Percentiles rank a stretch among this genome's conserved stretches.
Evolutionary conservation across 2,113 vertebrate genomes (phyloP).

Genomic region (Bufo gargarizans): DNA sequence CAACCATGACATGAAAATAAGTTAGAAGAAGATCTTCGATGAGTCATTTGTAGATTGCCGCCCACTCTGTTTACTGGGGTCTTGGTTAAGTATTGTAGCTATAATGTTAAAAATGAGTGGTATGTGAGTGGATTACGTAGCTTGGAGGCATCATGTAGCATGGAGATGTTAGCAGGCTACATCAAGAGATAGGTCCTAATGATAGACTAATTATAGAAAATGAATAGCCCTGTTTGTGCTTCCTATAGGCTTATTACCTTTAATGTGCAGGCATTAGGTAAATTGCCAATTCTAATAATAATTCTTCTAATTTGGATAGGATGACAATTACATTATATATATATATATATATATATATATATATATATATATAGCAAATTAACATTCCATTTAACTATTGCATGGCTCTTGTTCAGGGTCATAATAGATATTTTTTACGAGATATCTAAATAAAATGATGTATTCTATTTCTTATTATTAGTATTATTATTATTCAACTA

Average conservation of each 20-base stretch:
- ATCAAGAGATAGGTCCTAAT: slow-evolving; percentile 37
- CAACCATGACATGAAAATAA: background rate
- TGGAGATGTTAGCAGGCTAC: slow-evolving; percentile 24
- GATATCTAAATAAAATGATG: background rate
- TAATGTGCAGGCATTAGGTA: slow-evolving; percentile 46
- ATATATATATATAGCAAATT: background rate
- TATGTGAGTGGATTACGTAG: background rate
- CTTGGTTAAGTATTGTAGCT: background rate
- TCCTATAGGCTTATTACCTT: slow-evolving; percentile 43
- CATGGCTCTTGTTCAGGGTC: background rate
- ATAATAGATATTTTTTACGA: too few species aligned
- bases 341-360: background rate
- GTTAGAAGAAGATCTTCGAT: background rate
- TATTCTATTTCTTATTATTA: too few species aligned
- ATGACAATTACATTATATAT: background rate
- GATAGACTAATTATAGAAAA: slow-evolving; percentile 41
- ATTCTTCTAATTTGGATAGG: slow-evolving; percentile 27
- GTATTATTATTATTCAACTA: background rate
- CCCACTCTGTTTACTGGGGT: background rate
- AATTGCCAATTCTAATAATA: slow-evolving; percentile 43
- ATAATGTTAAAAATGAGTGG: slow-evolving; percentile 2
- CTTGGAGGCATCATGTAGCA: background rate
- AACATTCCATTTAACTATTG: slow-evolving; percentile 24
- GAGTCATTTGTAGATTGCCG: background rate
- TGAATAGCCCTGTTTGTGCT: slow-evolving; percentile 38